Conservation (phyloP, 1,140 invertebrate genomes). For the Limonius californicus region DNA sequence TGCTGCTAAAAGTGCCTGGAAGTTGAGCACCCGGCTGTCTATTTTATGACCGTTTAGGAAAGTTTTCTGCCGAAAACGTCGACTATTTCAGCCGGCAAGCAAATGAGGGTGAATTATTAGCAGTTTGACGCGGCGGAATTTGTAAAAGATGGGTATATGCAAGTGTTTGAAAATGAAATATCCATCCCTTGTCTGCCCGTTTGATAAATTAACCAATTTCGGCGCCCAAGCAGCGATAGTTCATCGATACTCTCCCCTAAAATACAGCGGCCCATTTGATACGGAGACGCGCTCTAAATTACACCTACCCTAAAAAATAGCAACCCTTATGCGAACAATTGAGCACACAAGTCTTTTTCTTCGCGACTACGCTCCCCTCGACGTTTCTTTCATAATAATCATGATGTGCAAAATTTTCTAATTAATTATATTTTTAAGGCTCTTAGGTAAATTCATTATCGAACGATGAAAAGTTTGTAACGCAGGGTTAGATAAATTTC, state of each 20-base stretch:
- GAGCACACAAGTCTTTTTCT: background rate
- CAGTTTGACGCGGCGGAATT: background rate
- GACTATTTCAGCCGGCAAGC: background rate
- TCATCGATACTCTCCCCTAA: conserved; percentile 5
- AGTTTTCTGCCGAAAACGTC: background rate
- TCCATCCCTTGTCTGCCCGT: conserved; percentile 3
- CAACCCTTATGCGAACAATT: conserved; percentile 12
- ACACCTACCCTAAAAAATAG: background rate
- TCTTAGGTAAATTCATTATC: too few species aligned
- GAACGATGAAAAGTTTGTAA: background rate
- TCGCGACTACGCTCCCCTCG: too few species aligned
- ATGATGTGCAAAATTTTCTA: too few species aligned
- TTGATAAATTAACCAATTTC: conserved; percentile 15
- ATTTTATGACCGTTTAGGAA: background rate
- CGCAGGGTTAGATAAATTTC: too few species aligned
- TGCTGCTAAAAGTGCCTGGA: background rate
- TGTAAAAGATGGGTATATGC: conserved; percentile 7
- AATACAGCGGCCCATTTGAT: conserved; percentile 1
- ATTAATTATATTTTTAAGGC: too few species aligned
- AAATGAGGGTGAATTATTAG: background rate
- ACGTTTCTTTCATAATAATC: too few species aligned
- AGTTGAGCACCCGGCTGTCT: background rate
- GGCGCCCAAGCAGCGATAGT: background rate
- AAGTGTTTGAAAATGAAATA: conserved; percentile 14
- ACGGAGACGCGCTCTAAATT: conserved; percentile 3